Evolutionary conservation across 2,888 invertebrate species (phyloP).

Genomic region (Tuberolachnus salignus): DNA sequence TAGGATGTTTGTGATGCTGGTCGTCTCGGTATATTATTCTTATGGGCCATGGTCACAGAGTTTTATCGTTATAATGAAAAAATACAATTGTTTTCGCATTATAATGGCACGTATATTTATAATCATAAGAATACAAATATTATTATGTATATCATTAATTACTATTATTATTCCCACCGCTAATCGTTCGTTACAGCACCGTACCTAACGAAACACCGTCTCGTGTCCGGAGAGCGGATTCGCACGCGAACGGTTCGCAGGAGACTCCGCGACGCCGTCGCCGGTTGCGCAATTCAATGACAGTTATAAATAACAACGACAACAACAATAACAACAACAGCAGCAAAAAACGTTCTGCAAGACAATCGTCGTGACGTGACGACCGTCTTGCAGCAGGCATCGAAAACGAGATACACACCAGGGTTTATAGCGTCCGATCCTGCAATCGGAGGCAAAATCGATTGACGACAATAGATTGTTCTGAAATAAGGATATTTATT

Average conservation of each 20-base stretch:
- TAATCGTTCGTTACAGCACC: neutral
- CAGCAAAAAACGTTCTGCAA: too few relatives aligned
- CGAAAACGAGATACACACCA: neutral
- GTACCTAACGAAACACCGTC: neutral
- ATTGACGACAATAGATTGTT: too few relatives aligned
- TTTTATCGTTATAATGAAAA: neutral
- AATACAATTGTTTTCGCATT: neutral
- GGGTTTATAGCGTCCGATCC: too few relatives aligned
- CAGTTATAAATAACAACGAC: neutral
- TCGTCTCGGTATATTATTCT: neutral
- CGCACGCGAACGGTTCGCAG: neutral
- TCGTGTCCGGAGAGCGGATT: neutral
- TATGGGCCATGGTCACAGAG: neutral
- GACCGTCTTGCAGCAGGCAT: neutral
- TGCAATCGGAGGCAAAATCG: too few relatives aligned
- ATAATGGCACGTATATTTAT: neutral
- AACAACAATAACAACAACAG: neutral
- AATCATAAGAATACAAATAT: neutral
- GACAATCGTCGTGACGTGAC: neutral
- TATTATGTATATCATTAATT: too few relatives aligned
- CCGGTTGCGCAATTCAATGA: too few relatives aligned
- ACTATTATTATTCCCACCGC: constrained; percentile 3
- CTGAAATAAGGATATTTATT: too few relatives aligned
- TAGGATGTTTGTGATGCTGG: neutral
- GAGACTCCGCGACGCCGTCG: too few relatives aligned